Conservation (phyloP, 2,888 invertebrate species). For the Fragum fragum region DNA sequence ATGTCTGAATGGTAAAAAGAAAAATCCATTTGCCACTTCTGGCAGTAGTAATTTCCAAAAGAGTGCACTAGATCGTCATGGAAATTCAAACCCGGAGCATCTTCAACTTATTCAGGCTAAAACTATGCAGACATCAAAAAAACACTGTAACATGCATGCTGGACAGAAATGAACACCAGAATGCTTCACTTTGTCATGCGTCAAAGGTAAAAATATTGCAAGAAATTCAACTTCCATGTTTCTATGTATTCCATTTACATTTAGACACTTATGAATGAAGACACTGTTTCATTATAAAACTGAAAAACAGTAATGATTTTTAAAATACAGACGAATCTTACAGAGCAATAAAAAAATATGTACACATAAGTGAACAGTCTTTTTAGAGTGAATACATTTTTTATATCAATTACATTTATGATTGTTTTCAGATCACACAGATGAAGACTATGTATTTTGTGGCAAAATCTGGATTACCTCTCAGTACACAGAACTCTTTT, state of each 20-base stretch:
- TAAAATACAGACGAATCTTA: too few species aligned
- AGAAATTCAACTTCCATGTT: too few species aligned
- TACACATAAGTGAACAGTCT: not conserved
- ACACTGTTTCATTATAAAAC: too few species aligned
- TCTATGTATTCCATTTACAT: too few species aligned
- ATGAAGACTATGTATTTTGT: not conserved
- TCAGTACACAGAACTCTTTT: not conserved
- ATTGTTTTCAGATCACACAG: too few species aligned
- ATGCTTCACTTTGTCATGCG: too few species aligned
- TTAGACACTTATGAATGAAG: too few species aligned
- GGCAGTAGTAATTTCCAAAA: conserved; percentile 41
- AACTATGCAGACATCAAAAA: not conserved
- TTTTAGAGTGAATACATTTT: not conserved
- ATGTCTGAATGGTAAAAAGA: conserved; percentile 33
- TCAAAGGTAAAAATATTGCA: too few species aligned
- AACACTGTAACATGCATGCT: not conserved
- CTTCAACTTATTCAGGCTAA: conserved; percentile 21
- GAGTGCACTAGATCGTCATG: conserved; percentile 39
- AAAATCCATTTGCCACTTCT: conserved; percentile 29
- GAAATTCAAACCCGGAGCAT: conserved; percentile 30
- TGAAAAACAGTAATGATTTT: too few species aligned
- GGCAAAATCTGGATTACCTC: not conserved
- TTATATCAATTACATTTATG: too few species aligned
- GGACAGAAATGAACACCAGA: not conserved
- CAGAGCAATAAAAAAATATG: too few species aligned